Evolutionary conservation across 2,888 invertebrate genomes (phyloP).

Genomic region (Podotricha telesiphe): DNA sequence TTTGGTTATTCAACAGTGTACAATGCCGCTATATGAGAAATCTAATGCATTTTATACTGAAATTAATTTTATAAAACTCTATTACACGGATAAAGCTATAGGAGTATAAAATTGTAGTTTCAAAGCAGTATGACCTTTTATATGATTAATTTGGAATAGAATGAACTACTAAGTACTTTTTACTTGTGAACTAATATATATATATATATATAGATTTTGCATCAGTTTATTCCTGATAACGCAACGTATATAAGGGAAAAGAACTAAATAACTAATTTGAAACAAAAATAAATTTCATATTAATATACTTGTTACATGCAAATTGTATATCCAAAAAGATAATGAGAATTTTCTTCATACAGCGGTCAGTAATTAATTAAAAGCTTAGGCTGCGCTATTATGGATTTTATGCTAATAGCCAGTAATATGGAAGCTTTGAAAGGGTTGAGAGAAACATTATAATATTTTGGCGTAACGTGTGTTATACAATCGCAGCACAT

Average conservation of each 20-base stretch:
- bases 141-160: too few species aligned
- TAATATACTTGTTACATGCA: constrained; percentile 49
- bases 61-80: constrained; percentile 35
- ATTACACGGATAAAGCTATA: constrained; percentile 2
- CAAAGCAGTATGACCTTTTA: too few species aligned
- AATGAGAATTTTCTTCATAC: constrained; percentile 54
- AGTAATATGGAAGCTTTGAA: constrained; percentile 74
- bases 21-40: constrained; percentile 35
- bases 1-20: constrained; percentile 45
- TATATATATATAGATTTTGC: too few species aligned
- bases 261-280: too few species aligned
- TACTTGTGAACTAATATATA: too few species aligned
- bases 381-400: constrained; percentile 73
- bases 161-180: too few species aligned
- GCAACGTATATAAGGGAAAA: too few species aligned
- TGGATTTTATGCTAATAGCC: constrained; percentile 79
- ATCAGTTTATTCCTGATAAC: too few species aligned
- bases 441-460: constrained; percentile 68
- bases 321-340: constrained; percentile 57
- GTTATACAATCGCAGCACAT: constrained; percentile 51
- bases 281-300: neutral
- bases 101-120: constrained; percentile 4
- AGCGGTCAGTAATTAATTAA: constrained; percentile 77
- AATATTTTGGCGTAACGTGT: constrained; percentile 64
- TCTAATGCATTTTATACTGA: constrained; percentile 39